Conservation (phyloP, 1,140 invertebrate species). For the Mya arenaria region DNA sequence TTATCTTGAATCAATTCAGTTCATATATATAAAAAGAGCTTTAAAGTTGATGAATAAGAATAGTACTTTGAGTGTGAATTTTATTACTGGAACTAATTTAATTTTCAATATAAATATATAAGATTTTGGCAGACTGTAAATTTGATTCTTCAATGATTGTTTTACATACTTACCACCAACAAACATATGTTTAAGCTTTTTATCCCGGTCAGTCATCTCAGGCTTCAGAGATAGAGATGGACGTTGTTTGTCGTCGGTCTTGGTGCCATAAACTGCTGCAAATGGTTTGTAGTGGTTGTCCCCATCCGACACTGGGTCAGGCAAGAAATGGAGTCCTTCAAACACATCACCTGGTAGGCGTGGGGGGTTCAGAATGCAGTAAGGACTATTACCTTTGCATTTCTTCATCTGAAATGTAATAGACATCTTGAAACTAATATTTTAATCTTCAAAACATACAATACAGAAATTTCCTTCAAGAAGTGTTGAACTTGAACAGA, state of each 20-base stretch:
- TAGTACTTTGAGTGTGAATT: too few species aligned
- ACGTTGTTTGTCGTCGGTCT: neutral
- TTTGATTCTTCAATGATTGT: too few species aligned
- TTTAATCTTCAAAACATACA: neutral
- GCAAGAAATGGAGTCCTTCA: constrained; percentile 5
- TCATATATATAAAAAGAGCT: too few species aligned
- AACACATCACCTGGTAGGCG: constrained; percentile 4
- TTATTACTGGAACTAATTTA: too few species aligned
- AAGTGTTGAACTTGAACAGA: neutral
- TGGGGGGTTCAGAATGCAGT: constrained; percentile 12
- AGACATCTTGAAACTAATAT: neutral
- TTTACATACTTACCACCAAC: constrained; percentile 13
- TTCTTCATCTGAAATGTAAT: constrained; percentile 8
- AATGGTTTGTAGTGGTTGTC: constrained; percentile 12
- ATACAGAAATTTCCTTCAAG: neutral
- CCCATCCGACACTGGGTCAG: neutral
- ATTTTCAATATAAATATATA: too few species aligned
- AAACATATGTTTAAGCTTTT: neutral
- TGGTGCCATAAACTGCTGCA: neutral
- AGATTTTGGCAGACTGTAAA: too few species aligned
- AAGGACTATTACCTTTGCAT: neutral
- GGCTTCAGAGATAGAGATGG: neutral
- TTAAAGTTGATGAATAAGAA: too few species aligned
- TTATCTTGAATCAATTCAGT: too few species aligned
- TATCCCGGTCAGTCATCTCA: neutral